Conservation (phyloP, 1,140 invertebrate species). For the Eupristina koningsbergeri region DNA sequence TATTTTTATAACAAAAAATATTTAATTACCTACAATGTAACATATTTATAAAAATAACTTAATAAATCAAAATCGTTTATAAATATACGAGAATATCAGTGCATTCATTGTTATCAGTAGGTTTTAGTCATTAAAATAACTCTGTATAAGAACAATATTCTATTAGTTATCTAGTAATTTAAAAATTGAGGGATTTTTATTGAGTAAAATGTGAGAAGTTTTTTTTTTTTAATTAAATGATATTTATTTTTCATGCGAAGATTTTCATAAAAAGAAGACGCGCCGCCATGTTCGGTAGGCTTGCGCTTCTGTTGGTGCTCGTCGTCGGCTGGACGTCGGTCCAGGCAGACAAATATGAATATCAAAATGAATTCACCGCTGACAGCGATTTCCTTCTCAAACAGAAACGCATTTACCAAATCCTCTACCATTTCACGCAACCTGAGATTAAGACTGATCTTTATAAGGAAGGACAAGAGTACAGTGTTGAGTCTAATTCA, state of each 20-base stretch:
- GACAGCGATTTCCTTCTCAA: slow-evolving; percentile 69
- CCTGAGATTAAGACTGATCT: slow-evolving; percentile 70
- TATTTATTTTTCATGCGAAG: background rate
- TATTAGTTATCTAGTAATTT: background rate
- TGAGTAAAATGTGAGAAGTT: too few relatives aligned
- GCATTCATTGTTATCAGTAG: too few relatives aligned
- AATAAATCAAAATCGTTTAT: too few relatives aligned
- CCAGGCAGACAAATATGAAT: slow-evolving; percentile 37
- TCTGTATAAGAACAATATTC: background rate
- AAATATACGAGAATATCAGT: too few relatives aligned
- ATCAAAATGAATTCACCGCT: slow-evolving; percentile 54
- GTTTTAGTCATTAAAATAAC: background rate
- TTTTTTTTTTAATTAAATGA: background rate
- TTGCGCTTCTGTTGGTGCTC: slow-evolving; percentile 57
- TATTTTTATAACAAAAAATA: too few relatives aligned
- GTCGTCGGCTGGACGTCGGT: slow-evolving; percentile 49
- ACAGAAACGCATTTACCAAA: slow-evolving; percentile 78
- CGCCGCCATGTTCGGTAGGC: slow-evolving; percentile 55
- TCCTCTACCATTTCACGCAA: slow-evolving; percentile 77
- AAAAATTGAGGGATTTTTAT: background rate
- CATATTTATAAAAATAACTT: too few relatives aligned
- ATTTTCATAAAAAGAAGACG: background rate
- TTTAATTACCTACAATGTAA: too few relatives aligned
- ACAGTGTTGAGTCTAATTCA: slow-evolving; percentile 74
- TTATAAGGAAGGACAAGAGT: slow-evolving; percentile 74